These are phyloP conservation scores for Sciurus vulgaris DNA, from an alignment of 2,797 vertebrate species.

Conservation along the genomic window DNA sequence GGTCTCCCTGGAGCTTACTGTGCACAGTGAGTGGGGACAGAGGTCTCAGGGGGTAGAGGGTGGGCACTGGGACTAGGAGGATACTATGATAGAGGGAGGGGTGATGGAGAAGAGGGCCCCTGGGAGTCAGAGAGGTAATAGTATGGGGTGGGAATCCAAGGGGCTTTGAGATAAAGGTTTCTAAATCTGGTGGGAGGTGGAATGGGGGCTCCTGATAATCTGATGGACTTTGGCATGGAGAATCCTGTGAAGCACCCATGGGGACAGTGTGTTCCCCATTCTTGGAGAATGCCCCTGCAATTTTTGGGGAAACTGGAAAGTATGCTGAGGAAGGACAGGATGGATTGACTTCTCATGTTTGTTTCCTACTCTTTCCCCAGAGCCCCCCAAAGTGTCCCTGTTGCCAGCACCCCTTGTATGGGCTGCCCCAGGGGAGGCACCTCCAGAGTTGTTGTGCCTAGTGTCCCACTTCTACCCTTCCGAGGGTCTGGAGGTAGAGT, in stretches of 20 bases:
- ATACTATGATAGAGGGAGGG: neutral
- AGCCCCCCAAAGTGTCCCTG: conserved; percentile 90
- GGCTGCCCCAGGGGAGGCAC: conserved; percentile 86
- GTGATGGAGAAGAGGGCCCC: neutral
- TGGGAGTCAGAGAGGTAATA: neutral
- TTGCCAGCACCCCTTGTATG: conserved; percentile 89
- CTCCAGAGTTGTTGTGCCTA: conserved; percentile 88
- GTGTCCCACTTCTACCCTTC: conserved; percentile 91
- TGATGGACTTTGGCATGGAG: neutral
- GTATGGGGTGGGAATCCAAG: neutral
- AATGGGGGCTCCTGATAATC: neutral
- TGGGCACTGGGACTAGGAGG: neutral
- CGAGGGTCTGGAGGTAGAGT: conserved; percentile 88
- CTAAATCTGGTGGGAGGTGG: neutral
- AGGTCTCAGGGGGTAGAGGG: neutral
- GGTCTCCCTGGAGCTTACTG: conserved; percentile 90
- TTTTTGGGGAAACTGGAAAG: neutral
- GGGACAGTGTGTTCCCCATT: neutral
- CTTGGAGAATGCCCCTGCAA: neutral
- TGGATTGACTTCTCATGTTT: neutral
- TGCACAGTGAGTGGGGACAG: conserved; percentile 88
- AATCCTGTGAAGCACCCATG: neutral
- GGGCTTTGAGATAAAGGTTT: neutral
- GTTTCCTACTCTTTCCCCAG: conserved; percentile 72
- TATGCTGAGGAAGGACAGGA: neutral